Percentiles rank a stretch among this genome's conserved stretches.
These are phyloP conservation scores for Chironomus tepperi DNA, from an alignment of 1,140 invertebrate genomes.

Conservation along the genomic window DNA sequence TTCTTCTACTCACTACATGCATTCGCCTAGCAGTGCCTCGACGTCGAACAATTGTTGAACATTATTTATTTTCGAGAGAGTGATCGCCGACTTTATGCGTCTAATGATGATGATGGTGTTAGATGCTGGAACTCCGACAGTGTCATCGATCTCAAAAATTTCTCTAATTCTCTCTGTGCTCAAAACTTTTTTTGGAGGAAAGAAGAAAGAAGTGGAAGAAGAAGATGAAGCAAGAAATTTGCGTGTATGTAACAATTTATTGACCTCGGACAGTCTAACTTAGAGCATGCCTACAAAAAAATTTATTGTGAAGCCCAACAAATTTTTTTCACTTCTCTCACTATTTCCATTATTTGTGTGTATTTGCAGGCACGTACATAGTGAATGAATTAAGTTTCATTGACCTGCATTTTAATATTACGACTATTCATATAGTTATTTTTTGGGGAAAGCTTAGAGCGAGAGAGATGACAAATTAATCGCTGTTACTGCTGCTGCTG, in stretches of 20 bases:
- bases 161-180: background rate
- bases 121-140: background rate
- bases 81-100: constrained; percentile 6
- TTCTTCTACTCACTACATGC: too few relatives aligned
- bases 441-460: constrained; percentile 4
- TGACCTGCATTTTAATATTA: constrained; percentile 9
- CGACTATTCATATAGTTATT: background rate
- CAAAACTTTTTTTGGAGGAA: background rate
- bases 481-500: background rate
- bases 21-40: too few relatives aligned
- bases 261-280: constrained; percentile 10
- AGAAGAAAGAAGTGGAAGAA: background rate
- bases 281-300: background rate
- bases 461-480: background rate
- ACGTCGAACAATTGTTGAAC: too few relatives aligned
- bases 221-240: background rate
- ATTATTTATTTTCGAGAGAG: background rate
- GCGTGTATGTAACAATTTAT: constrained; percentile 15
- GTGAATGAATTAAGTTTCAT: constrained; percentile 18
- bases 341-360: too few relatives aligned
- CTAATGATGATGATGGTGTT: background rate
- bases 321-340: background rate
- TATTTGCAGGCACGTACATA: background rate
- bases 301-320: background rate
- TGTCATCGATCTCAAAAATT: background rate